These are phyloP conservation scores for Tympanuchus pallidicinctus DNA, from an alignment of 2,113 vertebrate genomes.

Conservation along the genomic window DNA sequence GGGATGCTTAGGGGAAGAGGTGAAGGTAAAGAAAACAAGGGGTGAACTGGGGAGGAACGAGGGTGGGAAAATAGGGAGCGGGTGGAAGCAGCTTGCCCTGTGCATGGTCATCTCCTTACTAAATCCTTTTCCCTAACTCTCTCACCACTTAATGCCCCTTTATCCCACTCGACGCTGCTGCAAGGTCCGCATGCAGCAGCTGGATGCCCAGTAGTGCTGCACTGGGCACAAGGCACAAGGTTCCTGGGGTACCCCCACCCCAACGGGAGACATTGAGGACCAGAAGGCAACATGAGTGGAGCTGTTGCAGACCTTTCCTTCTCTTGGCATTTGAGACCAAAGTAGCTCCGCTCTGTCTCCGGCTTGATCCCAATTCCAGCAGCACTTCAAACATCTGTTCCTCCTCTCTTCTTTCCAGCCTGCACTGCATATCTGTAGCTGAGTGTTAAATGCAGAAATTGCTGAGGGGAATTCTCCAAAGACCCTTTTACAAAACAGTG, in stretches of 20 bases:
- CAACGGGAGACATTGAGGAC: neutral
- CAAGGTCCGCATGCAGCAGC: rapidly evolving
- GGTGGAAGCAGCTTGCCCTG: neutral
- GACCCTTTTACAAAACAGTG: neutral
- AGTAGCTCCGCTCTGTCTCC: neutral
- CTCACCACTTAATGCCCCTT: neutral
- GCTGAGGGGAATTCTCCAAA: neutral
- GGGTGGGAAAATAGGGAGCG: neutral
- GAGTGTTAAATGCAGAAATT: neutral
- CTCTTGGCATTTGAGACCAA: neutral
- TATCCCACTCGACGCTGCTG: neutral
- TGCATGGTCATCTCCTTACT: neutral
- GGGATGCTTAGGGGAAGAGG: neutral
- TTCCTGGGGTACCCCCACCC: neutral
- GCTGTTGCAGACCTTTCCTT: neutral
- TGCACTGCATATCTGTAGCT: rapidly evolving
- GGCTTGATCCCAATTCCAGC: rapidly evolving
- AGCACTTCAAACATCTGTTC: neutral
- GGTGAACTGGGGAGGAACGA: neutral
- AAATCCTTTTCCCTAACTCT: neutral
- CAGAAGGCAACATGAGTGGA: neutral
- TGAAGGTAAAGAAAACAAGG: neutral
- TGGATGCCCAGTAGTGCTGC: neutral
- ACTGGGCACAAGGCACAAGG: rapidly evolving
- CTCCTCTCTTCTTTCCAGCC: neutral